Evolutionary conservation across 2,113 vertebrate species (phyloP).

Genomic region (Lanius ludovicianus): DNA sequence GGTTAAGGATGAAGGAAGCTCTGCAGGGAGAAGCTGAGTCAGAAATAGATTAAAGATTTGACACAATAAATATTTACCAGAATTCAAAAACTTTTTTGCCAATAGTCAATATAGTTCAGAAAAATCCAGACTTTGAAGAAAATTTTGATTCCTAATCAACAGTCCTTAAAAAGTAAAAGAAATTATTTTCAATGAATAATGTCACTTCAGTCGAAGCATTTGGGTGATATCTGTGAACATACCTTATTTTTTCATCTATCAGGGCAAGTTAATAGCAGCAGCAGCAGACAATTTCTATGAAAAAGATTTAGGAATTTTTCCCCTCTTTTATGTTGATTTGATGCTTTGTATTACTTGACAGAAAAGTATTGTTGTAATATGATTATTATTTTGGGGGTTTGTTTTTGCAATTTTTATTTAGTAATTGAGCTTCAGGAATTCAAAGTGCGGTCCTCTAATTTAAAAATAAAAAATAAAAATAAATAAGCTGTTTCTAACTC

Average conservation of each 20-base stretch:
- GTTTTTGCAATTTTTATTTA: background rate
- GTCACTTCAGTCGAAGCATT: background rate
- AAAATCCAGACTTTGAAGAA: background rate
- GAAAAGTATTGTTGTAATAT: background rate
- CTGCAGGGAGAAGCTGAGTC: background rate
- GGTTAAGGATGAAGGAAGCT: background rate
- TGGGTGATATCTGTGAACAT: background rate
- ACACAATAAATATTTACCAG: background rate
- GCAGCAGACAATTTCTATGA: background rate
- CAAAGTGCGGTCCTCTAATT: background rate
- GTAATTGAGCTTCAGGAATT: background rate
- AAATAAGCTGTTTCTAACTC: background rate
- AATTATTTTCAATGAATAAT: background rate
- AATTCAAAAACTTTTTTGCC: background rate
- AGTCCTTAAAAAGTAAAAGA: background rate
- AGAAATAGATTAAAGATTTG: background rate
- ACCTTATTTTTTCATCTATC: background rate
- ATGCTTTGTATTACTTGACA: background rate
- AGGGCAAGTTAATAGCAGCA: background rate
- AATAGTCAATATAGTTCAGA: background rate
- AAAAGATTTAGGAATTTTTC: background rate
- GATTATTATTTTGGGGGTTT: accelerated
- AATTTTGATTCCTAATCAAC: background rate
- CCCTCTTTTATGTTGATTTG: background rate
- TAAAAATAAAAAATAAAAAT: background rate